Evolutionary conservation across 1,140 invertebrate genomes (phyloP), one percentile per base, ranked within the genome.

Genomic region (Hormaphis cornu): DNA sequence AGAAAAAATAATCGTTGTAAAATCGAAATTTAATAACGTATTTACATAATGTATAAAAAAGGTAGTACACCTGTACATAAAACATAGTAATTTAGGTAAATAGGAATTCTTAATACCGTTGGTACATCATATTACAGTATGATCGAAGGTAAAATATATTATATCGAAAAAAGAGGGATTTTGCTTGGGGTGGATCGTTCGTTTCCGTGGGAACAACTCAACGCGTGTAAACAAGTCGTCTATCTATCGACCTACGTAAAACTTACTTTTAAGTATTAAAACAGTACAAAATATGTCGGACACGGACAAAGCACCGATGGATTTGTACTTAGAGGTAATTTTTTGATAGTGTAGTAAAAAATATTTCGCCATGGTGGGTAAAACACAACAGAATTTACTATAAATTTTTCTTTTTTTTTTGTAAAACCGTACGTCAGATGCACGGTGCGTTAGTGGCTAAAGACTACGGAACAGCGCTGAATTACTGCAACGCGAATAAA

Each of bases 401-500:
- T 35, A 37, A 35, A 58, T 20, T 14, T n/a, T n/a, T n/a, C n/a
- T n/a, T 3, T 26, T 37, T 22, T 10, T 26, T 28, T 54, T 8
- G 16, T 14, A 37, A 8, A 42, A 44, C 44, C 18, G 18, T 44
- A 30, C 46, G 30, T 14, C 12, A 66, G 61, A 66, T 66, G 61
- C 44, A 66, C 22, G 5, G n/a, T 12, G 61, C 61, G 24, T n/a
- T 66, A 14, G 28, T 50, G 6, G 44, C 28, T 9, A 66, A 66
- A 50, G 50, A 50, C 20, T 66, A 66, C n/a, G 6, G 10, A 6
- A 66, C 18, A 6, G 61, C 61, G 12, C n/a, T 66, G 12, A 24
- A 50, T 22, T 66, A 50, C 28, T 66, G 61, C 14, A 48, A 66
- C 7, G 8, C 28, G 24, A 66, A 44, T 66, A 66, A 66, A 66